These are phyloP conservation scores for Oncorhynchus tshawytscha DNA, from an alignment of 2,113 vertebrate genomes.

Conservation along the genomic window DNA sequence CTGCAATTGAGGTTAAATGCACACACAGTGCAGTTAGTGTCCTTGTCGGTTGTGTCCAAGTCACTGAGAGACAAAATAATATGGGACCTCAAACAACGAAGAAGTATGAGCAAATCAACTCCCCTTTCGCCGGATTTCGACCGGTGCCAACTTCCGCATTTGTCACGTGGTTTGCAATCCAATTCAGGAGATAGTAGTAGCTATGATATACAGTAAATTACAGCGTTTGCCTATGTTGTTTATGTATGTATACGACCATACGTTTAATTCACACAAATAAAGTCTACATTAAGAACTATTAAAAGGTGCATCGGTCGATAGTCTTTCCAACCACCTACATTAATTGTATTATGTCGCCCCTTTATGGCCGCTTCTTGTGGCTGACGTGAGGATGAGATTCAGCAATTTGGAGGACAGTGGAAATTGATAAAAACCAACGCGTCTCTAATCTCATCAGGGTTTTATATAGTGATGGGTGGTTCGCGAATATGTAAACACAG, in stretches of 20 bases:
- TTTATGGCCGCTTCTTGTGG: too few species aligned
- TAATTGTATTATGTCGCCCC: too few species aligned
- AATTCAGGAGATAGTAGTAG: neutral
- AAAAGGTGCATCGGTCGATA: neutral
- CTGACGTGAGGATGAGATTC: too few species aligned
- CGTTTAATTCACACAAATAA: neutral
- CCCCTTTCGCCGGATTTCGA: neutral
- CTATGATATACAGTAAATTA: neutral
- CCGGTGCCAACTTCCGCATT: conserved; percentile 51
- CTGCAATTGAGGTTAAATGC: neutral
- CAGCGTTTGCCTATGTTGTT: neutral
- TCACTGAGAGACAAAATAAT: neutral
- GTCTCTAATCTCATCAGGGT: too few species aligned
- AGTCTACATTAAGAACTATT: neutral
- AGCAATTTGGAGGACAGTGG: too few species aligned
- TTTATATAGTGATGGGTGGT: too few species aligned
- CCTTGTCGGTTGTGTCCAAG: neutral
- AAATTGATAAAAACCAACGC: too few species aligned
- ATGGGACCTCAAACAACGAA: neutral
- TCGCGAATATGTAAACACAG: too few species aligned
- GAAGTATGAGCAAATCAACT: neutral
- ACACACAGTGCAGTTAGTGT: neutral
- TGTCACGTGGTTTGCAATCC: conserved; percentile 45
- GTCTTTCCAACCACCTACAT: too few species aligned
- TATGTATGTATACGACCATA: neutral